phyloP scores from a whole-genome alignment of 2,113 vertebrate species.

The Indicator indicator region DNA sequence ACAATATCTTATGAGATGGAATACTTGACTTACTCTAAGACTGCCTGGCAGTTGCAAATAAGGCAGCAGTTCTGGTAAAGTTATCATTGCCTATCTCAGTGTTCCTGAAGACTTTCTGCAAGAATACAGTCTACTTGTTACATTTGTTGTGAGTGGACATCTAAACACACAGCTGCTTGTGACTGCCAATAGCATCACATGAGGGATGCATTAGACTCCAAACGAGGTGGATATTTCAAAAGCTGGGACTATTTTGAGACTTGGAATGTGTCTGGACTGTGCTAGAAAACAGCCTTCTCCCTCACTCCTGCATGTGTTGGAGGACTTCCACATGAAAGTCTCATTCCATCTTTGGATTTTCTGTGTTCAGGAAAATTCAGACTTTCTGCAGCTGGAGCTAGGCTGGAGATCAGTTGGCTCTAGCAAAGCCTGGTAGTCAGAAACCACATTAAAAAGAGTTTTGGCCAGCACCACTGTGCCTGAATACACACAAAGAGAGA shows the following conservation, averaged over 20 bases:
- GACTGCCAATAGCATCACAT: background rate
- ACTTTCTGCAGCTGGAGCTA: background rate
- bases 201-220: background rate
- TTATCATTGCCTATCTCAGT: background rate
- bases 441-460: background rate
- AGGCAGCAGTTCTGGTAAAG: background rate
- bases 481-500: background rate
- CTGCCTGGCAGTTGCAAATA: background rate
- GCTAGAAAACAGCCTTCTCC: background rate
- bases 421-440: background rate
- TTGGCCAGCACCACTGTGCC: background rate
- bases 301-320: background rate
- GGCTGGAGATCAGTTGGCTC: background rate
- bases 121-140: background rate
- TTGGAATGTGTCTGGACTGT: background rate
- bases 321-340: background rate
- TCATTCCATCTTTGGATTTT: background rate
- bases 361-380: background rate
- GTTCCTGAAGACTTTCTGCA: background rate
- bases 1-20: background rate
- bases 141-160: background rate
- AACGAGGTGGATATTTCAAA: background rate
- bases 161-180: background rate
- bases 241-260: background rate
- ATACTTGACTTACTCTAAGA: background rate